A percentile compares a stretch with the other conserved stretches of the same genome.
phyloP scores from a whole-genome alignment of 2,113 vertebrate species.

The Paraplagusia blochii region DNA sequence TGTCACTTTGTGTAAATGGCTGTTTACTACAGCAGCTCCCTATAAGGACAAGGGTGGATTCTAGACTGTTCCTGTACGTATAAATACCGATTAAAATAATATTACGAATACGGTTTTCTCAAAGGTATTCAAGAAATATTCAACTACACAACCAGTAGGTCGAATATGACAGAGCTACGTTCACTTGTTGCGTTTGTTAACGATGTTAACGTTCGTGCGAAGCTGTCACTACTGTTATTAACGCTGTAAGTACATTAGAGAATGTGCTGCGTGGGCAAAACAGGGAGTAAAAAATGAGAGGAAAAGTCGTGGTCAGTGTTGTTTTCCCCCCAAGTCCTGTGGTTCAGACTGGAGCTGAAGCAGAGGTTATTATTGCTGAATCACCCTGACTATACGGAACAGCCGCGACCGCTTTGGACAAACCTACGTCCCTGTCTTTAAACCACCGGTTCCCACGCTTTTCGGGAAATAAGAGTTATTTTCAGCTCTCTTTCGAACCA shows the following conservation, averaged over 20 bases:
- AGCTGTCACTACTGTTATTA: conserved; percentile 24
- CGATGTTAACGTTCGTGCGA: neutral
- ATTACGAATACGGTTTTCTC: neutral
- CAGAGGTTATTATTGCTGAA: conserved; percentile 74
- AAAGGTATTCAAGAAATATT: neutral
- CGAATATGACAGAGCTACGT: conserved; percentile 31
- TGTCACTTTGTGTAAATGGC: conserved; percentile 50
- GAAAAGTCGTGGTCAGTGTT: conserved; percentile 14
- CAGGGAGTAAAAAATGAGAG: neutral
- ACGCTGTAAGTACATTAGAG: conserved; percentile 12
- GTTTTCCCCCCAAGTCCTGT: conserved; percentile 13
- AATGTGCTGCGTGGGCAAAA: conserved; percentile 3
- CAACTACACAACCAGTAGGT: neutral
- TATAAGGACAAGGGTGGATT: conserved; percentile 44
- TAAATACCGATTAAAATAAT: neutral
- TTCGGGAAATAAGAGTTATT: conserved; percentile 56
- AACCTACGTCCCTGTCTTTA: conserved; percentile 12
- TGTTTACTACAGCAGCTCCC: conserved; percentile 69
- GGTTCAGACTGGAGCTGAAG: conserved; percentile 24
- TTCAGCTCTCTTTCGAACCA: conserved; percentile 7
- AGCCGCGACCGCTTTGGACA: conserved; percentile 36
- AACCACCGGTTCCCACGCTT: conserved; percentile 52
- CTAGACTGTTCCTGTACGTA: conserved; percentile 6
- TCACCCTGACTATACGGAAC: conserved; percentile 77
- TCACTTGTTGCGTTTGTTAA: conserved; percentile 58